Evolutionary conservation across 2,797 vertebrate species (phyloP).

Genomic region (Lophius americanus): DNA sequence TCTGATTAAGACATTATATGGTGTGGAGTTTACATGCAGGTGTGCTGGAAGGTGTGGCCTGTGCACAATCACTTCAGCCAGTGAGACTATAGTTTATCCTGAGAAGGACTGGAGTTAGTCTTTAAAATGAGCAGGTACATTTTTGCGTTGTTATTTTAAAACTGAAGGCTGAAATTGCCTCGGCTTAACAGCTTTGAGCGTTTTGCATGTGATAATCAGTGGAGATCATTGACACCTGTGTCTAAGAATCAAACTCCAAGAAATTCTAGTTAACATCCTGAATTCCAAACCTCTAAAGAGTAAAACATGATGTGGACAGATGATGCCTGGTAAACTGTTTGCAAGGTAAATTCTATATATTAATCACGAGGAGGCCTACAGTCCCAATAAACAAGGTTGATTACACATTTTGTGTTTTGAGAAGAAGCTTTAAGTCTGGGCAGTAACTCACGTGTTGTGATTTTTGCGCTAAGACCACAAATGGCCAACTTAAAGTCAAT

Average conservation of each 20-base stretch:
- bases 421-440: background rate
- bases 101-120: constrained; percentile 9
- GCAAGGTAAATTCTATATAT: too few species aligned
- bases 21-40: constrained; percentile 36
- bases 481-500: background rate
- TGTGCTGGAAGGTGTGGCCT: constrained; percentile 57
- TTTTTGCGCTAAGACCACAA: background rate
- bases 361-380: background rate
- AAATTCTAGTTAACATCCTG: background rate
- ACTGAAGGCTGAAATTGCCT: background rate
- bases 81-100: background rate
- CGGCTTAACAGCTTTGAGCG: background rate
- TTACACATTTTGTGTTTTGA: background rate
- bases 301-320: background rate
- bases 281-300: background rate
- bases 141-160: background rate
- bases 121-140: constrained; percentile 57
- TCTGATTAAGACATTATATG: background rate
- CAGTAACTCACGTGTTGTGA: background rate
- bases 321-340: too few species aligned
- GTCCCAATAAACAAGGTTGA: background rate
- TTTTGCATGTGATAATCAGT: constrained; percentile 14
- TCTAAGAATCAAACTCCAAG: background rate
- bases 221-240: constrained; percentile 28
- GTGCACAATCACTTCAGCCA: background rate